These are phyloP conservation scores for Kryptopterus vitreolus DNA, from an alignment of 2,797 vertebrate genomes.

Conservation along the genomic window DNA sequence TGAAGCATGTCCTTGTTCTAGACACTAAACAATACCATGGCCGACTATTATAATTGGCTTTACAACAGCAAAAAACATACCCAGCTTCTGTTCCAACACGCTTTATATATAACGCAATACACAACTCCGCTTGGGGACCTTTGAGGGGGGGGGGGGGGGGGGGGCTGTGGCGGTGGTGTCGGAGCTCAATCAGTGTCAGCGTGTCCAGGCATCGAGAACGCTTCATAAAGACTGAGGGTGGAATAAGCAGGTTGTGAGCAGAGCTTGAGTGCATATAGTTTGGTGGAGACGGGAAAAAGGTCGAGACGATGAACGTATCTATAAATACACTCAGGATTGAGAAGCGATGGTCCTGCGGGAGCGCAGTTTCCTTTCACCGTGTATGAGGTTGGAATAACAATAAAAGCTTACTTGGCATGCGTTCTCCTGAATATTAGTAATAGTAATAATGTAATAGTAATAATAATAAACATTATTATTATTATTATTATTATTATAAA, in stretches of 20 bases:
- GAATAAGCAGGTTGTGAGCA: constrained; percentile 32
- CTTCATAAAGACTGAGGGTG: constrained; percentile 20
- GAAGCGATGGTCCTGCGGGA: too few relatives aligned
- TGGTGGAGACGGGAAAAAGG: neutral
- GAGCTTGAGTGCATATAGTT: constrained; percentile 19
- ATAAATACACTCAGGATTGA: neutral
- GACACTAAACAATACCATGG: neutral
- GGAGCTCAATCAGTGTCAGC: constrained; percentile 36
- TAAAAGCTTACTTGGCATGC: too few relatives aligned
- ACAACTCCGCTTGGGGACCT: constrained; percentile 25
- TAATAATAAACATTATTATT: too few relatives aligned
- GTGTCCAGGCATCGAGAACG: constrained; percentile 33
- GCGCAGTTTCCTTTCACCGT: too few relatives aligned
- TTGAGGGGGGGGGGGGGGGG: too few relatives aligned
- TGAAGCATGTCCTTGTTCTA: neutral
- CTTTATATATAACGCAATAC: constrained; percentile 42
- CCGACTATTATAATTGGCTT: neutral
- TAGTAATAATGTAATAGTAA: too few relatives aligned
- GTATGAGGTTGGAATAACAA: too few relatives aligned
- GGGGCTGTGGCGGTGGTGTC: too few relatives aligned
- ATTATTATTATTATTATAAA: too few relatives aligned
- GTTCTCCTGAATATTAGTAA: too few relatives aligned
- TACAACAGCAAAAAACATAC: constrained; percentile 3
- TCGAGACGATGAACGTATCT: neutral
- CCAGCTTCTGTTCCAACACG: constrained; percentile 29